Percentiles rank a stretch among this genome's conserved stretches.
Conservation (phyloP, 2,888 invertebrate species). For the Minunthozetes semirufus region DNA sequence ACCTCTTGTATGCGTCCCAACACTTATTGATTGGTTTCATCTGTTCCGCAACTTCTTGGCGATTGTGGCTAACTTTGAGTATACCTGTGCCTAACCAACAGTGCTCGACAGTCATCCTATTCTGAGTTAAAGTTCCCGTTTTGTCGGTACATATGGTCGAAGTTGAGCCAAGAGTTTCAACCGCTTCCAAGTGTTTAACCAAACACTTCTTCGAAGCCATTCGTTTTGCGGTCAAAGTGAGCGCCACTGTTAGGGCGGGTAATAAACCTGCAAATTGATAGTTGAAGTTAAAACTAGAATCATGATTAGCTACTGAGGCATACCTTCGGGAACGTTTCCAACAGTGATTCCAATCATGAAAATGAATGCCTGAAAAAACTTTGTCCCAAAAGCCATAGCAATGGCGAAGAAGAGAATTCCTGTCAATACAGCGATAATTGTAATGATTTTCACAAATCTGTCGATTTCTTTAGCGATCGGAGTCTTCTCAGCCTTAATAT, state of each 20-base stretch:
- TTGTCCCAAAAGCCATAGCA: conserved; percentile 41
- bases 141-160: conserved; percentile 70
- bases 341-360: conserved; percentile 44
- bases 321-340: conserved; percentile 45
- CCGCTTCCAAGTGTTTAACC: conserved; percentile 60
- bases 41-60: neutral
- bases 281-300: no score
- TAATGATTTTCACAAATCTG: conserved; percentile 54
- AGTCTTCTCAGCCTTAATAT: conserved; percentile 50
- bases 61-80: neutral
- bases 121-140: conserved; percentile 61
- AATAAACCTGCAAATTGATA: conserved; percentile 39
- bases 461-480: conserved; percentile 54
- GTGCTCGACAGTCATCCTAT: conserved; percentile 52
- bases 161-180: conserved; percentile 54
- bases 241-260: conserved; percentile 48
- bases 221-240: conserved; percentile 56
- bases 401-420: conserved; percentile 42
- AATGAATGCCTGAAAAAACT: conserved; percentile 42
- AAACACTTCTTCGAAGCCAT: conserved; percentile 73
- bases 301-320: conserved; percentile 41
- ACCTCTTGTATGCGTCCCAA: conserved; percentile 27
- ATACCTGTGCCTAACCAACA: neutral
- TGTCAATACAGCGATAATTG: conserved; percentile 40
- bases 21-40: neutral